A percentile compares a stretch with the other conserved stretches of the same genome.
Evolutionary conservation across 2,113 vertebrate genomes (phyloP).

Genomic region (Gasterosteus aculeatus): DNA sequence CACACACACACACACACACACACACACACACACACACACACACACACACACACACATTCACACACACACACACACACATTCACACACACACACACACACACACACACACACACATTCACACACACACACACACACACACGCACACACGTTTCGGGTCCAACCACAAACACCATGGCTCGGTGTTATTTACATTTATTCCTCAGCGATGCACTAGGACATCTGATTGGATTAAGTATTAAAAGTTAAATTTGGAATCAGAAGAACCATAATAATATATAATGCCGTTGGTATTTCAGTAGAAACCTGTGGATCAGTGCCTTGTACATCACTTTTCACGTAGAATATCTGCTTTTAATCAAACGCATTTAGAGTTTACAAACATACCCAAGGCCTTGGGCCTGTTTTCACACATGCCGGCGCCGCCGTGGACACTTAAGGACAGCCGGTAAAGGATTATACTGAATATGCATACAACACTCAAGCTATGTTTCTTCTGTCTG

Average conservation of each 20-base stretch:
- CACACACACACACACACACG: neutral
- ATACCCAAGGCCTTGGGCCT: conserved; percentile 15
- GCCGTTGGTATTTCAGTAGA: neutral
- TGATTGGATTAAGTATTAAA: neutral
- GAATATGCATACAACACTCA: conserved; percentile 43
- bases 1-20: too few species aligned
- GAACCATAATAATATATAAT: too few species aligned
- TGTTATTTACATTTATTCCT: neutral
- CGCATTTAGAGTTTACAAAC: conserved; percentile 11
- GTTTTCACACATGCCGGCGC: conserved; percentile 33
- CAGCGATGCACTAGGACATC: neutral
- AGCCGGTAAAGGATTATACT: conserved; percentile 24
- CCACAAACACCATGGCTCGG: neutral
- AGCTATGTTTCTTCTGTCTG: conserved; percentile 48
- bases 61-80: too few species aligned
- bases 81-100: too few species aligned
- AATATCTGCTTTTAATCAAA: conserved; percentile 11
- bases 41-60: too few species aligned
- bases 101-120: too few species aligned
- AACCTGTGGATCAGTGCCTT: neutral
- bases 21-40: too few species aligned
- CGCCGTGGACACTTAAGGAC: conserved; percentile 47
- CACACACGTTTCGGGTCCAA: neutral
- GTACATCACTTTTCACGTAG: neutral
- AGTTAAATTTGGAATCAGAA: neutral